A percentile compares a stretch with the other conserved stretches of the same genome.
Conservation (phyloP, 92 coral and sea anemone species). For the Porites divaricata region DNA sequence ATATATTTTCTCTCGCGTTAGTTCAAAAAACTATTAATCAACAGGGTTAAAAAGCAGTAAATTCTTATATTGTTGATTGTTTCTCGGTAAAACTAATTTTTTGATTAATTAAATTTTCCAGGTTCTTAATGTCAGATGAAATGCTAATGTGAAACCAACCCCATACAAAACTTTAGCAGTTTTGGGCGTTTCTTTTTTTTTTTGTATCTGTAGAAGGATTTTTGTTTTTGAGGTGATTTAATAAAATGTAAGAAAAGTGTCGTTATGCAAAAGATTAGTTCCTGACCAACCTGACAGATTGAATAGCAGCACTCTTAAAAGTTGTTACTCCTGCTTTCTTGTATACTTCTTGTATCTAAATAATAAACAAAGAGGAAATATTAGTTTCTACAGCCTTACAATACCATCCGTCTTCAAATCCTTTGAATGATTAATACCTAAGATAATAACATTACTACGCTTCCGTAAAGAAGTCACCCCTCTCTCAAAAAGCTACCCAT, state of each 20-base stretch:
- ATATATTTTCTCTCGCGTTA: too few relatives aligned
- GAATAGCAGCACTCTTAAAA: conserved; percentile 10
- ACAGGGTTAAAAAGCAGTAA: not conserved
- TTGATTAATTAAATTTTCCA: not conserved
- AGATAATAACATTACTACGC: too few relatives aligned
- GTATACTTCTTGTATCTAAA: conserved; percentile 15
- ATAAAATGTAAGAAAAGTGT: too few relatives aligned
- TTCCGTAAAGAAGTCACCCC: too few relatives aligned
- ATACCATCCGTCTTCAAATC: too few relatives aligned
- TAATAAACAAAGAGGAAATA: not conserved
- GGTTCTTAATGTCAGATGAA: not conserved
- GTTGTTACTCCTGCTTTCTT: conserved; percentile 33
- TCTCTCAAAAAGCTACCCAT: not conserved
- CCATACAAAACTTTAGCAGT: not conserved
- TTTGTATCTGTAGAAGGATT: not conserved
- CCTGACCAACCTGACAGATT: conserved; percentile 29
- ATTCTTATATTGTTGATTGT: too few relatives aligned
- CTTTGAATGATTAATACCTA: too few relatives aligned
- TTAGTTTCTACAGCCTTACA: not conserved
- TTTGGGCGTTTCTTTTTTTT: not conserved
- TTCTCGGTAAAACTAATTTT: too few relatives aligned
- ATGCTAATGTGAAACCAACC: not conserved
- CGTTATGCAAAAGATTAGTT: not conserved
- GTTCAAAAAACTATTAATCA: too few relatives aligned
- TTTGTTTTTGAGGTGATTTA: too few relatives aligned